A percentile compares a stretch with the other conserved stretches of the same genome.
Evolutionary conservation across 2,888 invertebrate species (phyloP).

Genomic region (Coronaproctus castanopsis): DNA sequence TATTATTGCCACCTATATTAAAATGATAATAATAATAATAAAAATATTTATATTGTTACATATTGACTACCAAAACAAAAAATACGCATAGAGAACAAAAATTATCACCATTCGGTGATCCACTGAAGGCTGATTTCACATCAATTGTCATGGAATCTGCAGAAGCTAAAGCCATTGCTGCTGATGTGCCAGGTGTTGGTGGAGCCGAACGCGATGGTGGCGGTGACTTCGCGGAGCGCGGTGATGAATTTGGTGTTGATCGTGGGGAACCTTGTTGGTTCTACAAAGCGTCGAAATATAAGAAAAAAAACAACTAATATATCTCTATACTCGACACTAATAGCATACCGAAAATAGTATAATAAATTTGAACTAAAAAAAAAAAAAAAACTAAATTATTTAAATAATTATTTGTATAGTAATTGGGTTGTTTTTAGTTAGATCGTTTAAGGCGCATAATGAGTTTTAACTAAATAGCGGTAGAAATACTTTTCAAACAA

Average conservation of each 20-base stretch:
- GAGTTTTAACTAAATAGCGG: too few relatives aligned
- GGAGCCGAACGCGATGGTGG: conserved; percentile 41
- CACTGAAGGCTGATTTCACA: conserved; percentile 34
- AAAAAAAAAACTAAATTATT: too few relatives aligned
- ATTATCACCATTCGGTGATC: conserved; percentile 13
- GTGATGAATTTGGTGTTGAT: conserved; percentile 71
- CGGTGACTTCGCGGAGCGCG: conserved; percentile 66
- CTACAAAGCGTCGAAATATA: too few relatives aligned
- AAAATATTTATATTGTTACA: neutral
- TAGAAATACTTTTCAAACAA: too few relatives aligned
- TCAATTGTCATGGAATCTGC: conserved; percentile 31
- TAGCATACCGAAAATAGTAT: too few relatives aligned
- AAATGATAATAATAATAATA: neutral
- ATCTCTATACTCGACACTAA: too few relatives aligned
- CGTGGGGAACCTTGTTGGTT: conserved; percentile 69
- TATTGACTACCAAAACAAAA: too few relatives aligned
- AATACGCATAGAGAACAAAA: neutral
- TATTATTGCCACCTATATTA: neutral
- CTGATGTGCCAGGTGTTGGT: conserved; percentile 30
- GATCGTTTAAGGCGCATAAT: too few relatives aligned
- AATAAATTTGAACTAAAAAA: too few relatives aligned
- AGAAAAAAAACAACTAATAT: neutral
- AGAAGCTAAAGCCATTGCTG: conserved; percentile 30
- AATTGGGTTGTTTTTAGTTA: too few relatives aligned
- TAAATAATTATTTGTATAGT: too few relatives aligned